Percentiles rank a stretch among this genome's conserved stretches.
Conservation (phyloP, 1,140 invertebrate species). For the Scaptomyza pallida region DNA sequence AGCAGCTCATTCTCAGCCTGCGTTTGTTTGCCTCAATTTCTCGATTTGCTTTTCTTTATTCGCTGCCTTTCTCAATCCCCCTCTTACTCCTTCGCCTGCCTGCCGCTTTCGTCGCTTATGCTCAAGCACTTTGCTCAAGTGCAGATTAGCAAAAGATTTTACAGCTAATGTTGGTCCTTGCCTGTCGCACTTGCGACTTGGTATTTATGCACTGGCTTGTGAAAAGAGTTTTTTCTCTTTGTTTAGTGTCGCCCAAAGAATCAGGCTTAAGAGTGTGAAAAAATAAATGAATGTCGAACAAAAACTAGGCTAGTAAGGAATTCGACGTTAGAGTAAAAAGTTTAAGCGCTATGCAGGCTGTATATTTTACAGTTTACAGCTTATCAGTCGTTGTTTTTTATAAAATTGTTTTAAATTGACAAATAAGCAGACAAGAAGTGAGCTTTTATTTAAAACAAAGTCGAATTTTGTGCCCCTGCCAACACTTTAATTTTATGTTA, state of each 20-base stretch:
- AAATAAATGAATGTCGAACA: neutral
- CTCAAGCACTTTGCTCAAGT: conserved; percentile 69
- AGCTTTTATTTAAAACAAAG: too few species aligned
- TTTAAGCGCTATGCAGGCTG: too few species aligned
- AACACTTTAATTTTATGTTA: neutral
- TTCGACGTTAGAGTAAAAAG: too few species aligned
- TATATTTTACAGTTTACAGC: too few species aligned
- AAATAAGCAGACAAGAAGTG: too few species aligned
- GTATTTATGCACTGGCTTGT: conserved; percentile 24
- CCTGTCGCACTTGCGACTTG: conserved; percentile 35
- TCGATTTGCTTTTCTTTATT: conserved; percentile 49
- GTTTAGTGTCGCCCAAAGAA: conserved; percentile 12
- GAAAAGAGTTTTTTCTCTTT: conserved; percentile 41
- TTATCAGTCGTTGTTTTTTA: too few species aligned
- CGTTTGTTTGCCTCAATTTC: conserved; percentile 61
- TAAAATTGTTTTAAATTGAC: too few species aligned
- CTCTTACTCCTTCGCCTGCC: too few species aligned
- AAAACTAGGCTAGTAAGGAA: too few species aligned
- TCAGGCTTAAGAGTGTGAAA: neutral
- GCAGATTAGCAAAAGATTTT: conserved; percentile 72
- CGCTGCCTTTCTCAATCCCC: neutral
- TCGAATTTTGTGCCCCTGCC: too few species aligned
- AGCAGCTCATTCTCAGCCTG: conserved; percentile 65
- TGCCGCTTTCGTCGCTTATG: conserved; percentile 1
- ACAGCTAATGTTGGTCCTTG: conserved; percentile 52